phyloP scores from a whole-genome alignment of 2,113 vertebrate genomes.

The Diphyllodes magnificus region DNA sequence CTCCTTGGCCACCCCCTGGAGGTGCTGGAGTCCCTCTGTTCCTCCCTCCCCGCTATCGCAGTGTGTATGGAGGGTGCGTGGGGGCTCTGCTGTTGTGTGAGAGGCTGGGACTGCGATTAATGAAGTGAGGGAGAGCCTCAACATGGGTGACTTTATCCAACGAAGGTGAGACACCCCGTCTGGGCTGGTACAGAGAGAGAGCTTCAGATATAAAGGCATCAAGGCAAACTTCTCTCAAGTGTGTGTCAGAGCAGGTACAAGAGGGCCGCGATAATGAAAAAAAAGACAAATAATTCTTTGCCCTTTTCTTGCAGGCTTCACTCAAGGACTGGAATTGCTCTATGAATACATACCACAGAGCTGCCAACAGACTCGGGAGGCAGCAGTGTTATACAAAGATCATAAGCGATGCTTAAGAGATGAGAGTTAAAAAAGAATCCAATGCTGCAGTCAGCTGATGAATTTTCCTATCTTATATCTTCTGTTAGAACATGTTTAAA shows the following conservation, averaged over 20 bases:
- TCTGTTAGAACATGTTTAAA: neutral
- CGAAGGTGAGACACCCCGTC: neutral
- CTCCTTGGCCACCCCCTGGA: neutral
- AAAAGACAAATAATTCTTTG: slow-evolving; percentile 40
- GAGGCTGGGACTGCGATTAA: neutral
- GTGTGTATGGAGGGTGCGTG: accelerated
- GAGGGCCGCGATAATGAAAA: neutral
- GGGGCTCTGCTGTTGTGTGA: neutral
- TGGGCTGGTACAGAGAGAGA: neutral
- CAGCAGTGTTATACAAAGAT: neutral
- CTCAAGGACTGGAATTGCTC: neutral
- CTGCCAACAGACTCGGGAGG: neutral
- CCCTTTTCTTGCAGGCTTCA: slow-evolving; percentile 33
- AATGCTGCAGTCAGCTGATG: neutral
- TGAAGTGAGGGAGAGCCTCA: neutral
- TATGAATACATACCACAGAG: neutral
- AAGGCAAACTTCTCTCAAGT: neutral
- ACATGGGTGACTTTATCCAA: neutral
- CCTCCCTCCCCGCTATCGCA: neutral
- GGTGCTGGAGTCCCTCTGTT: accelerated
- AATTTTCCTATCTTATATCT: neutral
- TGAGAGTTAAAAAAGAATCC: neutral
- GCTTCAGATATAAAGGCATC: slow-evolving; percentile 15
- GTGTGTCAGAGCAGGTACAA: neutral
- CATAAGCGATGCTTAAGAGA: neutral